Base-by-base conservation (phyloP, 2,888 invertebrate genomes). In the Leucophora obtusa region DNA sequence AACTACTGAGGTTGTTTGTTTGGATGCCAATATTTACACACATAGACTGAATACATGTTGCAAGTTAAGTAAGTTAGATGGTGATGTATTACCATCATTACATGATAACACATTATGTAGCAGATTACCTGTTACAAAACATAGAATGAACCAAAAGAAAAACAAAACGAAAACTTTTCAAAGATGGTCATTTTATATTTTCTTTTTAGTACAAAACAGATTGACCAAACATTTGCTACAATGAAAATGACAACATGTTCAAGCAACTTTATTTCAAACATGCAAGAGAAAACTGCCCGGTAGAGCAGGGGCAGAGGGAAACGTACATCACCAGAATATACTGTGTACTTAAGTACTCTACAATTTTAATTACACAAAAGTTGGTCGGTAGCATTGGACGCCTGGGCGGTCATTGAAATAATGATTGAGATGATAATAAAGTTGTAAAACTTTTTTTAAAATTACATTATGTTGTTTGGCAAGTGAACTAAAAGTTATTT, bases 31-130 rank as follows among this genome's bases (percentile, higher is more conserved):
- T 28, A 28, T 28, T 3, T n/a, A 10, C 38, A 3, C 38, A 38
- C 14, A 38, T 38, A 28, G 28, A 28, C 28, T 28, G 28, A 6
- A 50, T 51, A 24, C 24, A 47, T n/a, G 59, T 11, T 33, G 0
- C 63, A 17, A 53, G 21, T 51, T 50, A 65, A 65, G 63, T 58
- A 28, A 65, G 62, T 71, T 62, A 56, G 71, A 18, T 51, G 58
- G 72, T 78, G 72, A 78, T 73, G 72, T 73, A 73, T 78, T 68
- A 24, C 68, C 58, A 69, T 73, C 78, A 78, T 78, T 78, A 73
- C 58, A 62, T 56, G 68, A 68, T 69, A 72, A 78, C 68, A 72
- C 72, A 58, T 77, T 65, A 65, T 63, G 58, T 62, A 63, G 56
- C 11, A 73, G 60, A 78, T 73, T 78, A 78, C 69, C 63, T 73